phyloP scores from a whole-genome alignment of 2,888 invertebrate genomes.

The Drosophila imparisetae region DNA sequence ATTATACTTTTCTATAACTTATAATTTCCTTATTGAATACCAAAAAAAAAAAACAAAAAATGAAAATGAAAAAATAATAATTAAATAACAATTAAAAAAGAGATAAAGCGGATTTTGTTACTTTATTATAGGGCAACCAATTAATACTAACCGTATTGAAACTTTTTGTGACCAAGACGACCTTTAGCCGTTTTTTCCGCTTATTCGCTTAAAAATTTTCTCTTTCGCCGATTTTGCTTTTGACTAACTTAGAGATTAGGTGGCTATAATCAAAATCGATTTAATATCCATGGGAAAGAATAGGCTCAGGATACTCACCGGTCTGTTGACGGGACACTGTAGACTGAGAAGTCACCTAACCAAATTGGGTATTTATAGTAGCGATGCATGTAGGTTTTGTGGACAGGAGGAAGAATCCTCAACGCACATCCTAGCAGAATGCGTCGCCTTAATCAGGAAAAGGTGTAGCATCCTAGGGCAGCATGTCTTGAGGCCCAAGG shows the following conservation, averaged over 20 bases:
- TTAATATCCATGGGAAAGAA: too few relatives aligned
- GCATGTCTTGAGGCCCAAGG: too few relatives aligned
- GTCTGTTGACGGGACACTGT: too few relatives aligned
- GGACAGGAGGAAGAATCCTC: too few relatives aligned
- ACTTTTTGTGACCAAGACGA: not conserved
- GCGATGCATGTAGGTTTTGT: too few relatives aligned
- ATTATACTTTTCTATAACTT: conserved; percentile 84
- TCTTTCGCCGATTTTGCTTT: not conserved
- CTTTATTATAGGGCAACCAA: not conserved
- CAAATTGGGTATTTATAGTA: too few relatives aligned
- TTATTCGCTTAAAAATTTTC: not conserved
- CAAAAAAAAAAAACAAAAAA: conserved; percentile 46
- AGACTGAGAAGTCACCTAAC: too few relatives aligned
- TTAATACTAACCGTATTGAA: not conserved
- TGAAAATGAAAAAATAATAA: conserved; percentile 63
- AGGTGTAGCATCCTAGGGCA: too few relatives aligned
- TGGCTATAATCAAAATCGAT: too few relatives aligned
- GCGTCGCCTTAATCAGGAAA: too few relatives aligned
- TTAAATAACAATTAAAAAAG: conserved; percentile 77
- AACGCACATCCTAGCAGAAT: too few relatives aligned
- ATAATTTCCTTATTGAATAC: conserved; percentile 83
- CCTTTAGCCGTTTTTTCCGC: not conserved
- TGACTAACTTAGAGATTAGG: not conserved
- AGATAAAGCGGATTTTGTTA: conserved; percentile 1
- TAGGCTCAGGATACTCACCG: too few relatives aligned